Base-by-base conservation (phyloP, 1,140 invertebrate genomes). In the Panagrolaimus sp. region DNA sequence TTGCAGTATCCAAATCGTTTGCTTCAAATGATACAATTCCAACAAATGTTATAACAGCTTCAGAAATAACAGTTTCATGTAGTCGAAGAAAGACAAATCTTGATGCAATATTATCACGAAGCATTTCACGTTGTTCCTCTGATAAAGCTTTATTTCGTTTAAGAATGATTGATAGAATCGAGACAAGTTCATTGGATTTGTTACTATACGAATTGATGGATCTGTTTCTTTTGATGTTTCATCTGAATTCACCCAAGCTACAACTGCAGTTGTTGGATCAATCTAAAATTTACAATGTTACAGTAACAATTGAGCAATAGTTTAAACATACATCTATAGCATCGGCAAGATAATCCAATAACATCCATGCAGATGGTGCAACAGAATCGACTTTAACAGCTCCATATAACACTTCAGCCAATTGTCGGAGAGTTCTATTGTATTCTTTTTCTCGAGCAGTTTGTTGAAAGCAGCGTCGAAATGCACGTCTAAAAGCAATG, bases 311-410 rank as follows among this genome's bases (percentile, higher is more conserved):
- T 20, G 0, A 8, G 5, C 2, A 25, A 57, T 25, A 57, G 2
- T 38, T n/a, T n/a, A n/a, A n/a, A n/a, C 51, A 20, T 20, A 57
- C 51, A 11, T 57, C 51, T 1, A 57, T 57, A 8, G 27, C 51
- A 20, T 57, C 51, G 0, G 51, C 20, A 57, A 57, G 51, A 23
- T 57, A 57, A 27, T 57, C n/a, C 51, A 57, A 57, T 27, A 57
- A 57, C 51, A 57, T 57, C 51, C 51, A 57, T 0, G 51, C 51
- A n/a, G 20, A 25, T 11, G 20, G 13, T 9, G 51, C 51, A 11
- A 57, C 51, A 4, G 51, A 13, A n/a, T 57, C 51, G 9, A 57
- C 51, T 27, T 57, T 57, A 2, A 57, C 51, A 20, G 51, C 51
- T 20, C 51, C 51, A 20, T 57, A 57, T 9, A 57, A 27, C 4